Percentiles rank a stretch among this genome's conserved stretches.
Evolutionary conservation across 2,113 vertebrate genomes (phyloP).

Genomic region (Antechinus flavipes): DNA sequence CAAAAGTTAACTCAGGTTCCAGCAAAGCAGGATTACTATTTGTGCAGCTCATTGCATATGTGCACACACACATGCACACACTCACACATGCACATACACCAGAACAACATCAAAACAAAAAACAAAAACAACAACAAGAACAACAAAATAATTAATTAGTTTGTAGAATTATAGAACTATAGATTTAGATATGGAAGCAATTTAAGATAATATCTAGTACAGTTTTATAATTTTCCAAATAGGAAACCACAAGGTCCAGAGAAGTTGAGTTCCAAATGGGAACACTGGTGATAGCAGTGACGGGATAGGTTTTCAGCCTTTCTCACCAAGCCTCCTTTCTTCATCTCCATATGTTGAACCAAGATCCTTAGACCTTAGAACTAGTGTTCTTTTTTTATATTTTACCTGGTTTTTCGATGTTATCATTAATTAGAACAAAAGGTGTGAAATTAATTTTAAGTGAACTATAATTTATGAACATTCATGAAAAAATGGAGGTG

Average conservation of each 20-base stretch:
- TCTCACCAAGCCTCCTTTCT: too few relatives aligned
- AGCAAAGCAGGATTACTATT: background rate
- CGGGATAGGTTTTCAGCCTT: too few relatives aligned
- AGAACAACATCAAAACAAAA: background rate
- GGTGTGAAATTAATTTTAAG: conserved; percentile 68
- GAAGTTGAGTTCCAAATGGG: too few relatives aligned
- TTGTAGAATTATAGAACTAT: background rate
- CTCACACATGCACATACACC: too few relatives aligned
- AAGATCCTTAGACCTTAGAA: background rate
- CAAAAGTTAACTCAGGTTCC: background rate
- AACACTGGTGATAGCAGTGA: background rate
- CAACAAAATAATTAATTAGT: background rate
- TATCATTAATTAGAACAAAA: conserved; percentile 78
- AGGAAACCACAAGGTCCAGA: background rate
- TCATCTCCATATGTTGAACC: background rate
- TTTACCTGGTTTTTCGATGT: conserved; percentile 71
- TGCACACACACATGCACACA: too few relatives aligned
- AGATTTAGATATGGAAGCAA: background rate
- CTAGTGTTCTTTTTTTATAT: conserved; percentile 25
- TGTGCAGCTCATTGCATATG: background rate
- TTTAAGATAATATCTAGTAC: background rate
- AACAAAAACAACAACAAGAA: background rate
- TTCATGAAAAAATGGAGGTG: conserved; percentile 19
- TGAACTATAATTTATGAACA: conserved; percentile 47
- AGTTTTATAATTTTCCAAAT: background rate